Evolutionary conservation across 2,888 invertebrate genomes (phyloP).

Genomic region (Spilosoma lubricipeda): DNA sequence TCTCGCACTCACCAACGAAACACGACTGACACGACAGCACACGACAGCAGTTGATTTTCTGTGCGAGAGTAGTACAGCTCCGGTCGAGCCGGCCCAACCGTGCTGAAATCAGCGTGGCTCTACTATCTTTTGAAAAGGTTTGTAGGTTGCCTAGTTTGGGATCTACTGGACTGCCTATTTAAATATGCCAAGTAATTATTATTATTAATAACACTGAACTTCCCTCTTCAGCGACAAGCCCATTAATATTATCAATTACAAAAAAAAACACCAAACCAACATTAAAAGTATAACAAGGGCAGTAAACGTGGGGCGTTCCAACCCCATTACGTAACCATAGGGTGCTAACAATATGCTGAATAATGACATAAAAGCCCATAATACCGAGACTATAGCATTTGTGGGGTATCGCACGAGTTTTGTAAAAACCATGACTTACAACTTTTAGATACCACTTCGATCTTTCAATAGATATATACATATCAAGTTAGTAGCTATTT

Average conservation of each 20-base stretch:
- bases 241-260: neutral
- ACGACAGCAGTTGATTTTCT: no score
- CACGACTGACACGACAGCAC: no score
- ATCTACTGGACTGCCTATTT: no score
- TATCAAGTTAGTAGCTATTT: no score
- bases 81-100: no score
- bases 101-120: no score
- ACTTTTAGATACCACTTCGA: neutral
- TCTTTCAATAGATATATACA: no score
- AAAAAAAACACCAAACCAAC: constrained; percentile 22
- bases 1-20: no score
- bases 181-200: neutral
- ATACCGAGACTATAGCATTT: constrained; percentile 25
- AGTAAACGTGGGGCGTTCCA: constrained; percentile 15
- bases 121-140: no score
- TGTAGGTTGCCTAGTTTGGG: no score
- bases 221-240: neutral
- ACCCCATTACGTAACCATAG: constrained; percentile 37
- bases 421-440: constrained; percentile 15
- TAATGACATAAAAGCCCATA: constrained; percentile 65
- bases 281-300: constrained; percentile 44
- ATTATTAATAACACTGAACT: neutral
- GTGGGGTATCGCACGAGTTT: constrained; percentile 29
- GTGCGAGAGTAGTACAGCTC: no score
- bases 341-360: constrained; percentile 70